Evolutionary conservation across 2,797 vertebrate species (phyloP).

Genomic region (Nyctibius grandis): DNA sequence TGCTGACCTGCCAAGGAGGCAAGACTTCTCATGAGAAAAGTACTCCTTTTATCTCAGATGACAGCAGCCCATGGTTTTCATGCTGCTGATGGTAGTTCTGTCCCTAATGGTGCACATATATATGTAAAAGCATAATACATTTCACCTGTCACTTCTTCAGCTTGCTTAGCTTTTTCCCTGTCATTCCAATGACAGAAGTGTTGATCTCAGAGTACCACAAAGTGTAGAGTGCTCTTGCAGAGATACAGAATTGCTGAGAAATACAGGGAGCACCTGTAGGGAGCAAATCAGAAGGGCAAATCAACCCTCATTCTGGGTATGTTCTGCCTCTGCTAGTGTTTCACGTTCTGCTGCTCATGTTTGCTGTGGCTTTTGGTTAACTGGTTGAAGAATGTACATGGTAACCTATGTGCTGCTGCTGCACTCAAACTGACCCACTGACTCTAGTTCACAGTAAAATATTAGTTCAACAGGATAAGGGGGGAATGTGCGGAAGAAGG

Average conservation of each 20-base stretch:
- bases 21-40: not conserved
- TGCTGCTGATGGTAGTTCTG: not conserved
- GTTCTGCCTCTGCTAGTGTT: not conserved
- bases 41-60: not conserved
- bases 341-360: not conserved
- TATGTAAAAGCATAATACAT: not conserved
- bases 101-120: not conserved
- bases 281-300: not conserved
- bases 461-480: not conserved
- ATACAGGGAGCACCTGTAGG: not conserved
- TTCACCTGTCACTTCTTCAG: not conserved
- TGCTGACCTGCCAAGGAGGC: not conserved
- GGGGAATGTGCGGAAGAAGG: not conserved
- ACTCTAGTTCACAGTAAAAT: not conserved
- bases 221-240: not conserved
- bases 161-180: not conserved
- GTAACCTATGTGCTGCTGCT: not conserved
- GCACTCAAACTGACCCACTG: not conserved
- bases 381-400: not conserved
- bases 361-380: not conserved
- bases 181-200: not conserved
- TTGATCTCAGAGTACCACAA: not conserved
- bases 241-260: not conserved
- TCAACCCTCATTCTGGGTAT: not conserved
- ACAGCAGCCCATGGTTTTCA: not conserved